Evolutionary conservation across 2,888 invertebrate genomes (phyloP).

Genomic region (Platypus cylindrus): DNA sequence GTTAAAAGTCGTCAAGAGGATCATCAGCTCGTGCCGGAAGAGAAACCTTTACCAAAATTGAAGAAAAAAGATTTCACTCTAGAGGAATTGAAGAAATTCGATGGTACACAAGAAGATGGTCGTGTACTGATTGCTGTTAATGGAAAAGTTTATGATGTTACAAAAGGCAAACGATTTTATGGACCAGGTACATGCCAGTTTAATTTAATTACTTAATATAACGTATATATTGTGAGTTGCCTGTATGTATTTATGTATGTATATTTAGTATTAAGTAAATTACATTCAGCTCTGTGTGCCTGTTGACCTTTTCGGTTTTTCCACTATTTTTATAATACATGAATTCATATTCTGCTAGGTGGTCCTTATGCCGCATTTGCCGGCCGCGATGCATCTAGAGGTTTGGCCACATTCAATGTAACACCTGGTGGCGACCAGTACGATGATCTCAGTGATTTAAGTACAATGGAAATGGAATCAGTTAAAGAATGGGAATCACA

Average conservation of each 20-base stretch:
- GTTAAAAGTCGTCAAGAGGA: conserved; percentile 40
- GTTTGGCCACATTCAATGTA: conserved; percentile 86
- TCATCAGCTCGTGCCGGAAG: conserved; percentile 8
- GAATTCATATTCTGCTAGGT: no score
- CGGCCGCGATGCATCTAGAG: conserved; percentile 89
- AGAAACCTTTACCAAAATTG: conserved; percentile 55
- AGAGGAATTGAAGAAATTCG: conserved; percentile 72
- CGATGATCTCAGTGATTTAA: conserved; percentile 91
- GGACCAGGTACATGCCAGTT: conserved; percentile 81
- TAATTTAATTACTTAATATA: conserved; percentile 11
- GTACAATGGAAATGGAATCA: conserved; percentile 87
- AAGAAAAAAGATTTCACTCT: conserved; percentile 83
- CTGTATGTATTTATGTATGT: no score
- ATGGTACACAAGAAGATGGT: conserved; percentile 78
- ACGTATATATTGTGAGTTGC: no score
- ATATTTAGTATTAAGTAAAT: neutral
- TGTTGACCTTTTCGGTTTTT: neutral
- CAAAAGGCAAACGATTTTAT: conserved; percentile 80
- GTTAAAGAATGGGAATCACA: conserved; percentile 96
- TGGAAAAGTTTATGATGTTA: conserved; percentile 90
- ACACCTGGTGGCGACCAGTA: conserved; percentile 63
- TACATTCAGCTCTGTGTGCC: neutral
- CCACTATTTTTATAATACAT: no score
- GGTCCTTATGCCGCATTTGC: conserved; percentile 92
- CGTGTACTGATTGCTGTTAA: conserved; percentile 86